phyloP scores from a whole-genome alignment of 2,888 invertebrate genomes.

The Tinea pellionella region DNA sequence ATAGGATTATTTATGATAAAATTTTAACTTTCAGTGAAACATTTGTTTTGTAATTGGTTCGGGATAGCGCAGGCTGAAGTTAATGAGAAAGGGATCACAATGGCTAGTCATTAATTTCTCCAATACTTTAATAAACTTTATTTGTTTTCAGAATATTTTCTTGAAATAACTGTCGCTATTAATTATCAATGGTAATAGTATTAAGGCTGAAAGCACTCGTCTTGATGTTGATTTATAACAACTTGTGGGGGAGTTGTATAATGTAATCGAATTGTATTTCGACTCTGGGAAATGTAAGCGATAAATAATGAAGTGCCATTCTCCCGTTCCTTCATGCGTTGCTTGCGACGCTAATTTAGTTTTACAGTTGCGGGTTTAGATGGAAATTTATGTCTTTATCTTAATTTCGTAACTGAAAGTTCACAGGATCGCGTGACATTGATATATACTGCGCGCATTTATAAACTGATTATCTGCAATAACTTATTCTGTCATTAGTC shows the following conservation, averaged over 20 bases:
- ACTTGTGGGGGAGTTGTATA: slow-evolving; percentile 22
- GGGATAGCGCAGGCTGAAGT: neutral
- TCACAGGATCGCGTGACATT: neutral
- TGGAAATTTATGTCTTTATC: slow-evolving; percentile 1
- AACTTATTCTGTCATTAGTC: too few relatives aligned
- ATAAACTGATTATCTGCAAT: neutral
- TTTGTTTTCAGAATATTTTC: slow-evolving; percentile 36
- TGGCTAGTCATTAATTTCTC: slow-evolving; percentile 8
- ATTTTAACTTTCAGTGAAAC: neutral
- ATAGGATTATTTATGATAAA: neutral
- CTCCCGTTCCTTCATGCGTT: slow-evolving; percentile 5
- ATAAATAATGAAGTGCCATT: slow-evolving; percentile 19
- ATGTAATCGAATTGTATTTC: slow-evolving; percentile 23
- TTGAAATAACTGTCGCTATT: slow-evolving; percentile 53
- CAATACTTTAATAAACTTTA: slow-evolving; percentile 6
- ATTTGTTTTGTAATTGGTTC: neutral
- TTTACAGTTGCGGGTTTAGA: slow-evolving; percentile 2
- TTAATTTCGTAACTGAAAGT: neutral
- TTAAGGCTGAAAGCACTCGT: slow-evolving; percentile 31
- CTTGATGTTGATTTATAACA: slow-evolving; percentile 40
- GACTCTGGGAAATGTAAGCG: slow-evolving; percentile 5
- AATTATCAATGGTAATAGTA: slow-evolving; percentile 47
- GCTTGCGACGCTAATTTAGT: slow-evolving; percentile 5
- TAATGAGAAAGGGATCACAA: slow-evolving; percentile 1
- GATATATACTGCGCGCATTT: neutral